phyloP scores from a whole-genome alignment of 2,113 vertebrate genomes.

The Alosa alosa region DNA sequence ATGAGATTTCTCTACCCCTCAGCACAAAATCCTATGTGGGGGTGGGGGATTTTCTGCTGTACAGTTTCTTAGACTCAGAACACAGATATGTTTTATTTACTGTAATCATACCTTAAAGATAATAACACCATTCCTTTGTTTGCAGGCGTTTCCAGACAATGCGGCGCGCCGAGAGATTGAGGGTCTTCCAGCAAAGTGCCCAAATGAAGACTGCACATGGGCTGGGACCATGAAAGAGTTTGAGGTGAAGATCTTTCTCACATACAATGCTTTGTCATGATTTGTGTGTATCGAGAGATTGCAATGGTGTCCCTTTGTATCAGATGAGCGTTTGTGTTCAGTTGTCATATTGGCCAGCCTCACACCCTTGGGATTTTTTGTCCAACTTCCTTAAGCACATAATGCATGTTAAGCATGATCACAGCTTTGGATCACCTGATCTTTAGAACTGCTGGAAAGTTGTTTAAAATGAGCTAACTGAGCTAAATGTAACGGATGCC shows the following conservation, averaged over 20 bases:
- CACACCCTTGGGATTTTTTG: neutral
- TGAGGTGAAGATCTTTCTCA: conserved; percentile 73
- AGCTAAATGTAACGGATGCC: too few relatives aligned
- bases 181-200: conserved; percentile 82
- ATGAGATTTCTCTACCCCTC: neutral
- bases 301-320: neutral
- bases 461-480: too few relatives aligned
- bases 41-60: neutral
- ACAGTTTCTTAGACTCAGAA: too few relatives aligned
- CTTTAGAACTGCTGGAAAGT: too few relatives aligned
- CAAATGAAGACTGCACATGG: conserved; percentile 84
- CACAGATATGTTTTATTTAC: neutral
- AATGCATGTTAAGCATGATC: too few relatives aligned
- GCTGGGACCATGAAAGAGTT: conserved; percentile 91
- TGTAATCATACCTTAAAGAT: neutral
- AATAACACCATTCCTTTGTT: neutral
- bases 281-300: neutral
- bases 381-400: too few relatives aligned
- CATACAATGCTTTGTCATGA: neutral
- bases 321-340: neutral
- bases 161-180: conserved; percentile 94
- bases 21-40: neutral
- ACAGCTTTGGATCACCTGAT: too few relatives aligned
- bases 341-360: neutral
- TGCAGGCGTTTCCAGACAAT: conserved; percentile 93